Evolutionary conservation across 2,113 vertebrate species (phyloP).

Genomic region (Thamnaconus septentrionalis): DNA sequence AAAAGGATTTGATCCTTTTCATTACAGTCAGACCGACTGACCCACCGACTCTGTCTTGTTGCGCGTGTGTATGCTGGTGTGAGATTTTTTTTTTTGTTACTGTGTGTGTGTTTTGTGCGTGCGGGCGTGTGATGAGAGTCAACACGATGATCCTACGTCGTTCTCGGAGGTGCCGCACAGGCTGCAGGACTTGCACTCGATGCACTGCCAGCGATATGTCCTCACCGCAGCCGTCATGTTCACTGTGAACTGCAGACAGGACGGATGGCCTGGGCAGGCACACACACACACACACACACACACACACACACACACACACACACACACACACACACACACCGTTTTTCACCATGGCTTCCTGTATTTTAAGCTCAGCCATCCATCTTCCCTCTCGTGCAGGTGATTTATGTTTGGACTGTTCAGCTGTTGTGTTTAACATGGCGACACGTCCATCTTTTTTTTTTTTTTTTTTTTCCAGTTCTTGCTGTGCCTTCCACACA

Average conservation of each 20-base stretch:
- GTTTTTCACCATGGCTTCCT: constrained; percentile 46
- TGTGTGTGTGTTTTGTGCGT: constrained; percentile 14
- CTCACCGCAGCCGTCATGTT: constrained; percentile 94
- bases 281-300: constrained; percentile 45
- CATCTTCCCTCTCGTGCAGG: background rate
- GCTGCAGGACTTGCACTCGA: constrained; percentile 95
- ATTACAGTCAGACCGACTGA: too few relatives aligned
- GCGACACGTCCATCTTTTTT: too few relatives aligned
- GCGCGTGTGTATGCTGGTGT: too few relatives aligned
- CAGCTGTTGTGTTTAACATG: too few relatives aligned
- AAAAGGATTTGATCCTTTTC: too few relatives aligned
- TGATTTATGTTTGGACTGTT: constrained; percentile 2
- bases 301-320: constrained; percentile 28
- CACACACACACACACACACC: constrained; percentile 27
- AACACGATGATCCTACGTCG: constrained; percentile 78
- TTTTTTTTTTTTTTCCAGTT: too few relatives aligned
- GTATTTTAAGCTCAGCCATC: constrained; percentile 24
- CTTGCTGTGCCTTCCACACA: too few relatives aligned
- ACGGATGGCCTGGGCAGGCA: constrained; percentile 85
- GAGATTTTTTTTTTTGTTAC: background rate
- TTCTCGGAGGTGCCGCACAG: constrained; percentile 94
- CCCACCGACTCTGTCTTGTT: too few relatives aligned
- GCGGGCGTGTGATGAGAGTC: constrained; percentile 34
- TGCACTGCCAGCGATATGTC: constrained; percentile 96
- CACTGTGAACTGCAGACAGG: constrained; percentile 93